Base-by-base conservation (phyloP, 1,140 invertebrate species). In the Metopolophium dirhodum region DNA sequence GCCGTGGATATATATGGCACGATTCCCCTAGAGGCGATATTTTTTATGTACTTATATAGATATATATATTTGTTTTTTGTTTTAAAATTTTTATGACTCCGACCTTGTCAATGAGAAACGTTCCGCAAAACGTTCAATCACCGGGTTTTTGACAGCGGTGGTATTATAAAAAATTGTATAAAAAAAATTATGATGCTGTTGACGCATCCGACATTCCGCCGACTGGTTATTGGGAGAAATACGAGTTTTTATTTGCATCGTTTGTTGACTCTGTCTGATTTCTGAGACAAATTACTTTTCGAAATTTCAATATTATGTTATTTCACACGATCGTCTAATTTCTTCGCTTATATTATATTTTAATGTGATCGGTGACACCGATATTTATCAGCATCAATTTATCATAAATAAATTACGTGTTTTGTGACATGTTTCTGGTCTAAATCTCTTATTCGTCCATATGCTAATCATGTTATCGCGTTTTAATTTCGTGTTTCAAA, bases 71-170 rank as follows among this genome's bases (percentile, higher is more conserved):
- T 45, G 41, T 90, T 54, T 90, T 54, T 54, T 89, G 9, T 51
- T 89, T 54, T n/a, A n/a, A 20, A 49, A 68, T 61, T 45, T 90
- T 61, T 90, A 90, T 54, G 37, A 90, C 30, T 90, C 54, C 37
- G 8, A 26, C 2, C 30, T 88, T 88, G n/a, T 51, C 20, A 88
- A 88, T 88, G 86, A 30, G 86, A 51, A 88, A 49, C 85, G 45
- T 87, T 87, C 85, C 14, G 14, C 30, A 87, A 87, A 87, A 87
- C 86, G 86, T 51, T 88, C 86, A 88, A 88, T 51, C 86, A 88
- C 86, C 47, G 14, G 4, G 41, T 45, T 87, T 49, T n/a, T 30
- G 85, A 87, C 85, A 26, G 30, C 85, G 11, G 14, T 7, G 30
- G 30, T n/a, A 77, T 77, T n/a, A 77, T 77, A 77, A 77, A n/a